A percentile compares a stretch with the other conserved stretches of the same genome.
Conservation (phyloP, 2,113 vertebrate genomes). For the Percopsis transmontana region DNA sequence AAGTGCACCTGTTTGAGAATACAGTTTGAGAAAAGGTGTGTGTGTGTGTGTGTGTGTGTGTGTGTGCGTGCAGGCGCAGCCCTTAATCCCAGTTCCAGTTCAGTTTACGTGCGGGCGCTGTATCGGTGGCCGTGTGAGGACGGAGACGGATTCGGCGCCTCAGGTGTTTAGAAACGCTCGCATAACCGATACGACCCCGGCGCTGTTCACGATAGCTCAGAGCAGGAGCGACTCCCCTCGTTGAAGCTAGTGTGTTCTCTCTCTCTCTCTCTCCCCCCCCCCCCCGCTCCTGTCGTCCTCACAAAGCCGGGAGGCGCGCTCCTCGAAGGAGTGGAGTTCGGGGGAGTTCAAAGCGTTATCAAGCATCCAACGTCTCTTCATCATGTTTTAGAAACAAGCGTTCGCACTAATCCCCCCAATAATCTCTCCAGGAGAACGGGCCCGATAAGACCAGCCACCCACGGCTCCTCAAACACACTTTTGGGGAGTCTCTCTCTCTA, state of each 20-base stretch:
- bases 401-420: conserved; percentile 81
- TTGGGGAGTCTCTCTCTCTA: conserved; percentile 64
- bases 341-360: conserved; percentile 83
- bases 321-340: conserved; percentile 73
- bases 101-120: no score
- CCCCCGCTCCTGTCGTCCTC: conserved; percentile 55
- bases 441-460: conserved; percentile 81
- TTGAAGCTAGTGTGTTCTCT: no score
- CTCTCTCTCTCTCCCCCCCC: background rate
- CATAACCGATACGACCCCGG: conserved; percentile 8
- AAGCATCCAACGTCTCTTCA: conserved; percentile 78
- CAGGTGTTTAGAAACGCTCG: no score
- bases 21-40: no score
- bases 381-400: conserved; percentile 86
- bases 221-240: conserved; percentile 17
- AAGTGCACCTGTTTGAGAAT: no score
- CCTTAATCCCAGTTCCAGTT: no score
- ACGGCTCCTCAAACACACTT: conserved; percentile 76
- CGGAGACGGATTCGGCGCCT: no score
- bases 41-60: no score
- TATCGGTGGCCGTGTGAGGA: no score
- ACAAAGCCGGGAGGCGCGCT: conserved; percentile 73
- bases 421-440: conserved; percentile 83
- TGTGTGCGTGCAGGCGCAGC: no score
- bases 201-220: conserved; percentile 41